These are phyloP conservation scores for Tetropium fuscum DNA, from an alignment of 2,888 invertebrate species.

Conservation along the genomic window DNA sequence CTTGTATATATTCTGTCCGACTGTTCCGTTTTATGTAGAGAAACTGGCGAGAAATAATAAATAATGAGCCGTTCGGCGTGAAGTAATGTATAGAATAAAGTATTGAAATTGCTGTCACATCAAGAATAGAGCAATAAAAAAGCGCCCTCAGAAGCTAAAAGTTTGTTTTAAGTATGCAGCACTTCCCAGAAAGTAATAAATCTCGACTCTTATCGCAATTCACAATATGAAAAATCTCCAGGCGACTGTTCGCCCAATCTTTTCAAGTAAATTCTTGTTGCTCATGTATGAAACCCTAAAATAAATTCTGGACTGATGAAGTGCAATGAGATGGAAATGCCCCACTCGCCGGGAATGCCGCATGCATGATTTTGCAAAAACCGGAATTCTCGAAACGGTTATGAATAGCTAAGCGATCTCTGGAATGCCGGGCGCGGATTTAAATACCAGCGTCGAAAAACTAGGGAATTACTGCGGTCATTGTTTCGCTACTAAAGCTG, in stretches of 20 bases:
- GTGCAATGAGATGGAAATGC: conserved; percentile 45
- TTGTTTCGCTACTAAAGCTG: conserved; percentile 3
- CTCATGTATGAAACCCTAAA: conserved; percentile 35
- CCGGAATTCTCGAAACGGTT: conserved; percentile 23
- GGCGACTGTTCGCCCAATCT: conserved; percentile 40
- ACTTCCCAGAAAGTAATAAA: conserved; percentile 36
- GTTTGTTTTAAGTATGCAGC: conserved; percentile 43
- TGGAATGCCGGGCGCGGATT: conserved; percentile 20
- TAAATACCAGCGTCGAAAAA: background rate
- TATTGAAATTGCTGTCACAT: conserved; percentile 32
- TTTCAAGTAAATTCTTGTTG: conserved; percentile 44
- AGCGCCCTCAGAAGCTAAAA: conserved; percentile 27
- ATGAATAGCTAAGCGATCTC: conserved; percentile 33
- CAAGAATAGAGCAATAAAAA: conserved; percentile 19
- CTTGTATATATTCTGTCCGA: no score
- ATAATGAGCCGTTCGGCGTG: conserved; percentile 14
- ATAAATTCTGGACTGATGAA: conserved; percentile 41
- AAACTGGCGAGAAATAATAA: conserved; percentile 5
- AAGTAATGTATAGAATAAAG: conserved; percentile 17
- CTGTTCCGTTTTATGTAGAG: no score
- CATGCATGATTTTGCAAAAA: conserved; percentile 39
- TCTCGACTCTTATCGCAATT: conserved; percentile 45
- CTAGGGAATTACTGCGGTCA: background rate
- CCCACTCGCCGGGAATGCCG: conserved; percentile 25
- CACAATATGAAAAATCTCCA: conserved; percentile 44